Base-by-base conservation (phyloP, 2,888 invertebrate species). In the Onchidella celtica region DNA sequence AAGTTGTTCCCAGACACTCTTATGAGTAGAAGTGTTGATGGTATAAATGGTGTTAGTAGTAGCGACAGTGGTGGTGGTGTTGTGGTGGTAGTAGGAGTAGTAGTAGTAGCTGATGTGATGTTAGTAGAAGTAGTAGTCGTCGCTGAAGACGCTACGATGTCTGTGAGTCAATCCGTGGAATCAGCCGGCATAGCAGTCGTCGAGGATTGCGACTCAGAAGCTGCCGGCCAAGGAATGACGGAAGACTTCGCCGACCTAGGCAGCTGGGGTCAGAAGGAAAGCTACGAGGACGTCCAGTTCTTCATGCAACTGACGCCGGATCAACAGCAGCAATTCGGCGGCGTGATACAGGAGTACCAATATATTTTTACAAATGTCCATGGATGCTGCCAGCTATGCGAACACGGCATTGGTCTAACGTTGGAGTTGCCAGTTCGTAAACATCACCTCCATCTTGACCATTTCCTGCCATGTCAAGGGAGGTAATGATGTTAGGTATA, bases 351-450 rank as follows among this genome's bases (percentile, higher is more conserved):
- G 69, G n/a, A 14, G 34, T 38, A 34, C 38, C 21, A n/a, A 2
- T 2, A 69, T 6, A 69, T 69, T 17, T 69, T 69, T 38, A 17
- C 69, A 69, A 32, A 69, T 69, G n/a, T 32, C n/a, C 69, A 34
- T 2, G 69, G 69, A 32, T n/a, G 32, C 34, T 9, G 29, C 32
- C n/a, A 69, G n/a, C 69, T 36, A 32, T 34, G 11, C 36, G 36
- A 69, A 3, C 34, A 69, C 38, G n/a, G 36, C 34, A 69, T 69
- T 57, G 65, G 29, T 11, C 36, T 79, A 29, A 79, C 59, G 14
- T 59, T 59, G 21, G 79, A 79, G 2, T 36, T 38, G 32, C 70
- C 79, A 29, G 36, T 79, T 21, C 61, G 70, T 24, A n/a, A 34
- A 6, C 21, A 21, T 21, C 78, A 47, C 21, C 70, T 69, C 57